phyloP scores from a whole-genome alignment of 2,797 vertebrate species.

The Cossypha niveicapilla region DNA sequence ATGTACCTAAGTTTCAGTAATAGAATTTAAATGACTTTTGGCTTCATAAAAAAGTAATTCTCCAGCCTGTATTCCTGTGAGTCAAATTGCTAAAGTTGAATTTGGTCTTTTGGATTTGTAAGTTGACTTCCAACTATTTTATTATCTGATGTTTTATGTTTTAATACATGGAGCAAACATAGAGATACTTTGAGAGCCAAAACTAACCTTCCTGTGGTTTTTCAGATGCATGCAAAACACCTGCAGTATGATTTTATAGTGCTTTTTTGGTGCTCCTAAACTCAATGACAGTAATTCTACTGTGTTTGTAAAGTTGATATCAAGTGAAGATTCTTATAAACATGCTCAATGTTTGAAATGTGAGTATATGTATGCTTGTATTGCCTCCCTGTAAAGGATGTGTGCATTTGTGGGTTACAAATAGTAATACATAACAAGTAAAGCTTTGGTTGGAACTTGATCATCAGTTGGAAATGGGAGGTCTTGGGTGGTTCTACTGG shows the following conservation, averaged over 20 bases:
- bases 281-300: background rate
- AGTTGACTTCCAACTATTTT: background rate
- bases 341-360: slow-evolving; percentile 18
- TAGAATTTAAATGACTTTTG: background rate
- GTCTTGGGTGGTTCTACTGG: background rate
- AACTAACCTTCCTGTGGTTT: slow-evolving; percentile 23
- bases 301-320: background rate
- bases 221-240: slow-evolving; percentile 11
- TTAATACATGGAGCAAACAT: background rate
- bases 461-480: background rate
- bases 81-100: background rate
- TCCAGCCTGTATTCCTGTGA: background rate
- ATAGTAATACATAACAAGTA: background rate
- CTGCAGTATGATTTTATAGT: background rate
- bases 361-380: slow-evolving; percentile 17
- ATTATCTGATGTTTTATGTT: background rate
- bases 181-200: background rate
- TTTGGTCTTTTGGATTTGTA: slow-evolving; percentile 8
- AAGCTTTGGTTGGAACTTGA: background rate
- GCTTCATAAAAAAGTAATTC: background rate
- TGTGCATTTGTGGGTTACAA: background rate
- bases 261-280: background rate
- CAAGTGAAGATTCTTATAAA: background rate
- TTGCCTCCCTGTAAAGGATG: background rate
- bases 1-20: background rate